These are phyloP conservation scores for Agelaius tricolor DNA, from an alignment of 2,113 vertebrate species.

Conservation along the genomic window DNA sequence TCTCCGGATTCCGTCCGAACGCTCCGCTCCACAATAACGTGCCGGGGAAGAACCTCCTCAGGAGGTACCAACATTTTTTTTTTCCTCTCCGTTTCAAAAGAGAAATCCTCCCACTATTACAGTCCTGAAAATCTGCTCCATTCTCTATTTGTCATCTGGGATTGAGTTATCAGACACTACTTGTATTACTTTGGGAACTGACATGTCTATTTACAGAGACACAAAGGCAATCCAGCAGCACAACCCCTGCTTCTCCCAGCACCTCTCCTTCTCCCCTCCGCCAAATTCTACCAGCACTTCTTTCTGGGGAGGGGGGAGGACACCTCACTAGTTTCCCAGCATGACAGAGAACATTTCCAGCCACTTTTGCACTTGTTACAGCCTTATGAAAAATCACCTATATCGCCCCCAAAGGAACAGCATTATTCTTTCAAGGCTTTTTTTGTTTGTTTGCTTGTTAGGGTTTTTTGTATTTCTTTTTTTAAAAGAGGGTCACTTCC, in stretches of 20 bases:
- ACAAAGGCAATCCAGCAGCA: constrained; percentile 70
- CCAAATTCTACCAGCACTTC: neutral
- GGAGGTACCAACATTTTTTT: neutral
- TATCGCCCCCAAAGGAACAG: neutral
- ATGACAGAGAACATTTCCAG: constrained; percentile 36
- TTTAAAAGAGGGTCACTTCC: constrained; percentile 47
- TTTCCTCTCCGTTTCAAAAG: neutral
- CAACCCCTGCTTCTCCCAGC: neutral
- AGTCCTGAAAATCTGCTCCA: constrained; percentile 51
- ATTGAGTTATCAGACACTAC: constrained; percentile 72
- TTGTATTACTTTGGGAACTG: constrained; percentile 67
- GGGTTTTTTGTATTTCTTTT: neutral
- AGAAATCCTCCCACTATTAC: constrained; percentile 28
- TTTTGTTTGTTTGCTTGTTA: neutral
- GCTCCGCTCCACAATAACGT: neutral
- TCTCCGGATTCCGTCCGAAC: neutral
- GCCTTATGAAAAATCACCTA: neutral
- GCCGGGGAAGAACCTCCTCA: neutral
- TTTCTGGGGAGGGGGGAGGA: neutral
- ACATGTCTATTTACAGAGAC: constrained; percentile 74
- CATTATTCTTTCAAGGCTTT: neutral
- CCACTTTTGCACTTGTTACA: constrained; percentile 63
- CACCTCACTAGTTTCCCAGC: constrained; percentile 3
- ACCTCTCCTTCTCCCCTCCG: neutral
- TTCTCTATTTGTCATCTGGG: constrained; percentile 60